Evolutionary conservation across 2,888 invertebrate species (phyloP), one percentile per base, ranked within the genome.

Genomic region (Eumacrocentrus americanus): DNA sequence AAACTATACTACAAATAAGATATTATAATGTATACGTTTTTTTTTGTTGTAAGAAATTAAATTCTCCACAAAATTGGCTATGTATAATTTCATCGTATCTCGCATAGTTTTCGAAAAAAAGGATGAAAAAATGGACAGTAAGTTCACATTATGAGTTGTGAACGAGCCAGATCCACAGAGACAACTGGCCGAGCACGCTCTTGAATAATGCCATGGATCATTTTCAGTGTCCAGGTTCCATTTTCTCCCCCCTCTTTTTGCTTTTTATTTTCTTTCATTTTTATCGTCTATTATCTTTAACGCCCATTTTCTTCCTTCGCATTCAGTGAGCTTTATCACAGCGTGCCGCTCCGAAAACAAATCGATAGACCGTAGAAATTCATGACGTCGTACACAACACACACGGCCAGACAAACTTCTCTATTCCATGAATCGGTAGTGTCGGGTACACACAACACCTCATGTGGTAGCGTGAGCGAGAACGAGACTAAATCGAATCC

Each of bases 291-390:
- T n/a, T n/a, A n/a, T n/a, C n/a, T n/a, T n/a, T n/a, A n/a, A 25
- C 7, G 20, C 42, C 20, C 20, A 29, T 53, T 40, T 38, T 37
- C 46, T 37, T 23, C 37, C 12, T 20, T 11, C 18, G 34, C 14
- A 48, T 37, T 42, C 52, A 44, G 29, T 18, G 14, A 46, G 37
- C 25, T 22, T 50, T 35, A 55, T 40, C 37, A 46, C 29, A 25
- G 46, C 51, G 11, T 46, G 23, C 14, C 38, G 9, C 23, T 48
- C 29, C 6, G 22, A 52, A 51, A 61, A 57, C 35, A 57, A 46
- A 25, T 56, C 18, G 23, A 7, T 29, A 35, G 58, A 63, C 60
- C 53, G 61, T 60, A 61, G 48, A 64, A 57, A 57, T 66, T 61
- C 50, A 63, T 58, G 55, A 59, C 56, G 46, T 59, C 53, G 22